Evolutionary conservation across 2,888 invertebrate species (phyloP), one percentile per base, ranked within the genome.

Genomic region (Platypus cylindrus): DNA sequence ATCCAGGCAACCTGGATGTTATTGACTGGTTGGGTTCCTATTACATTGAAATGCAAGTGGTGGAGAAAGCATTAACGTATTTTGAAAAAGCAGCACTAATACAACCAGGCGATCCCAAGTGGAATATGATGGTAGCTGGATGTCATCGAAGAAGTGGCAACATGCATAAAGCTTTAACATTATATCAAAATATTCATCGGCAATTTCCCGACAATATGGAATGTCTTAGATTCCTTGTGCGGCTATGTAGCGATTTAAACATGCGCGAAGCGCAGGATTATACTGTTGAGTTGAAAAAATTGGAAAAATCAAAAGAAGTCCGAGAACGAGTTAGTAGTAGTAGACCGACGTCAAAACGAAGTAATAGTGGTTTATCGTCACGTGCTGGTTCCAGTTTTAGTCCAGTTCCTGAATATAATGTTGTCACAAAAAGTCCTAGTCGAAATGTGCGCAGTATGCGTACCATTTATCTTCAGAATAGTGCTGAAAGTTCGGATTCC

Each of bases 151-250:
- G 86, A 47, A 78, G 79, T 36, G 89, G 89, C 17, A 79, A 70
- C 37, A 60, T 70, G 33, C 68, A 70, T 43, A 49, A 52, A 50
- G 89, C 90, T 5, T 66, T 91, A 13, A 68, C 77, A 5, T 71
- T 83, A 1, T 93, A 90, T 62, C 84, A 86, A 62, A 73, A 75
- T 46, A 80, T 95, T 51, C 84, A 94, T 55, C 45, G 46, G 12
- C 75, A 78, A 46, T 97, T 97, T 60, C 97, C 97, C 0, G 93
- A 95, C 43, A 94, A 95, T 59, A 72, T 86, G 1, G 91, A 93
- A 55, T 95, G 95, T 63, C 64, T 94, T 33, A 83, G 86, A 60
- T 76, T 87, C 56, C 68, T 94, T 51, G 81, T 90, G n/a, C 75
- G 87, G 47, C 62, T 94, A 31, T 84, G 87, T 54, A 81, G 80